These are phyloP conservation scores for Calidris pygmaea DNA, from an alignment of 2,113 vertebrate genomes.

Conservation along the genomic window DNA sequence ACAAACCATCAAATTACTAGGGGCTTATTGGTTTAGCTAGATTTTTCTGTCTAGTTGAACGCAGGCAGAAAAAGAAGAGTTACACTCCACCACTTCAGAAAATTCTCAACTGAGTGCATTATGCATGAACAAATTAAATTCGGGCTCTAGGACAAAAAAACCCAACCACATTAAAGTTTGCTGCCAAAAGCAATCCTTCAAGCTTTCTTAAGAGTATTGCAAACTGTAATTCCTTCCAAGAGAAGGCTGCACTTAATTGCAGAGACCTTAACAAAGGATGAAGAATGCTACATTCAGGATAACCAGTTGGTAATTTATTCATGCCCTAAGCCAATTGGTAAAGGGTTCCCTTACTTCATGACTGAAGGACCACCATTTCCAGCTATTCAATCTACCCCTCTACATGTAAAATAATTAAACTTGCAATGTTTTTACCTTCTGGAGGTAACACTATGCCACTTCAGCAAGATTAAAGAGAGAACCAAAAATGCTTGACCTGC, in stretches of 20 bases:
- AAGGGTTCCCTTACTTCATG: background rate
- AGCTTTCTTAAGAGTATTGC: background rate
- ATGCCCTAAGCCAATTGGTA: background rate
- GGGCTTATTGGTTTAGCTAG: background rate
- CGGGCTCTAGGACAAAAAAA: background rate
- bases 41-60: background rate
- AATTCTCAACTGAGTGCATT: background rate
- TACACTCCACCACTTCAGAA: background rate
- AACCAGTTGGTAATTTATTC: background rate
- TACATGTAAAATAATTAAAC: background rate
- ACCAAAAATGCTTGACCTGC: background rate
- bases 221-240: background rate
- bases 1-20: background rate
- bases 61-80: background rate
- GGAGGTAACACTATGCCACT: background rate
- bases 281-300: background rate
- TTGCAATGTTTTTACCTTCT: background rate
- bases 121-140: conserved; percentile 3
- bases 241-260: background rate
- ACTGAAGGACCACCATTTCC: background rate
- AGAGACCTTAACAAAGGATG: background rate
- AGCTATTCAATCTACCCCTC: background rate
- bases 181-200: background rate
- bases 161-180: background rate
- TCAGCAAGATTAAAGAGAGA: background rate